Evolutionary conservation across 2,113 vertebrate species (phyloP).

Genomic region (Vulpes ferrilata): DNA sequence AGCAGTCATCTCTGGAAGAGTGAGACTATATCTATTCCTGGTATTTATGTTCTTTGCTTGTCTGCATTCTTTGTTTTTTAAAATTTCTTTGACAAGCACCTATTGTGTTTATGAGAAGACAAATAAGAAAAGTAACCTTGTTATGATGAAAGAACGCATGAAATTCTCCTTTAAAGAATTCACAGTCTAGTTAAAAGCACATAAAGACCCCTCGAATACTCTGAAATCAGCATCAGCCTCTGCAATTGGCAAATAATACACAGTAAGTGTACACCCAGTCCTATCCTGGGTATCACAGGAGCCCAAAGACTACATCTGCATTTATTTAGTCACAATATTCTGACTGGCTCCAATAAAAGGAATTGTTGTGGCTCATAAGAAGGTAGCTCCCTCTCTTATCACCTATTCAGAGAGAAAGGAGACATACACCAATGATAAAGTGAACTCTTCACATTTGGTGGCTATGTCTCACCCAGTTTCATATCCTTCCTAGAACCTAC

Average conservation of each 20-base stretch:
- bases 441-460: neutral
- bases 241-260: neutral
- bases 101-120: slow-evolving; percentile 52
- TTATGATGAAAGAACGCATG: slow-evolving; percentile 15
- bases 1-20: neutral
- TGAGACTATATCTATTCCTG: neutral
- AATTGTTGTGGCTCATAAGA: neutral
- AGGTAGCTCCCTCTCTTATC: neutral
- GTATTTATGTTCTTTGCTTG: neutral
- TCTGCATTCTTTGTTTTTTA: slow-evolving; percentile 40
- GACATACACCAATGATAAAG: slow-evolving; percentile 32
- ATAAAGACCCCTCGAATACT: neutral
- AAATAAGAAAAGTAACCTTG: slow-evolving; percentile 52
- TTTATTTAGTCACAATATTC: slow-evolving; percentile 15
- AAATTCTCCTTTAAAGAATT: slow-evolving; percentile 17
- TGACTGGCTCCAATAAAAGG: slow-evolving; percentile 4
- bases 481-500: neutral
- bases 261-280: neutral
- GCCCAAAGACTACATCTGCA: neutral
- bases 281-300: neutral
- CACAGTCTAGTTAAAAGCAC: neutral
- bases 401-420: slow-evolving; percentile 34
- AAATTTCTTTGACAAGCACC: slow-evolving; percentile 43
- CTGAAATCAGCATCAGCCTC: neutral
- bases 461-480: neutral